A percentile compares a stretch with the other conserved stretches of the same genome.
These are phyloP conservation scores for Pao palembangensis DNA, from an alignment of 2,113 vertebrate genomes.

Conservation along the genomic window DNA sequence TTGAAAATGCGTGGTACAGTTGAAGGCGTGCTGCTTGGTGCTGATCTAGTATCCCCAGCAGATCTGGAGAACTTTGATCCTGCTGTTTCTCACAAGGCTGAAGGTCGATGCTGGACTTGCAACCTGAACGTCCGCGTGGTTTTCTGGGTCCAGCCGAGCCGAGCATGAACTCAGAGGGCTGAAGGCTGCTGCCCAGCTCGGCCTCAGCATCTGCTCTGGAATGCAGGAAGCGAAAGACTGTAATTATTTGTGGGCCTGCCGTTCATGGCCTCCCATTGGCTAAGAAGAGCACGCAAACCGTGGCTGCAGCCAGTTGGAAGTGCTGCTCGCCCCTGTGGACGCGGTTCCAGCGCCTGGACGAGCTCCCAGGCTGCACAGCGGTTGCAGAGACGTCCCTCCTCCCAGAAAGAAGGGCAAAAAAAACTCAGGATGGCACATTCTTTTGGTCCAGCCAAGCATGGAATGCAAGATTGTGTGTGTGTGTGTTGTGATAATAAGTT, in stretches of 20 bases:
- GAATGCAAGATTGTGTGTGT: slow-evolving; percentile 23
- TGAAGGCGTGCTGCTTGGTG: no score
- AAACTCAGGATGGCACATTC: slow-evolving; percentile 58
- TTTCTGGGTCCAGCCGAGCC: no score
- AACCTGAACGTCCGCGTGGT: no score
- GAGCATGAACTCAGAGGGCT: no score
- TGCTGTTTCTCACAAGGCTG: no score
- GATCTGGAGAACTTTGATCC: no score
- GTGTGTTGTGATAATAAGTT: neutral
- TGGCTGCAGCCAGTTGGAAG: slow-evolving; percentile 25
- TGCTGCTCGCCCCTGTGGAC: slow-evolving; percentile 15
- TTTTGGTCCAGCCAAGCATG: slow-evolving; percentile 52
- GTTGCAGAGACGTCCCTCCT: slow-evolving; percentile 28
- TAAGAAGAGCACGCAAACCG: neutral
- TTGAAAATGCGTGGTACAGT: neutral
- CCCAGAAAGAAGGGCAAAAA: slow-evolving; percentile 39
- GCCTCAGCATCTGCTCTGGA: slow-evolving; percentile 54
- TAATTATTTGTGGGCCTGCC: slow-evolving; percentile 57
- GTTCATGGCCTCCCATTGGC: slow-evolving; percentile 32
- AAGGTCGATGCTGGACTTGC: no score
- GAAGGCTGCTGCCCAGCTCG: slow-evolving; percentile 12
- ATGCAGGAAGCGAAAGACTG: slow-evolving; percentile 61
- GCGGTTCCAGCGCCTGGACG: slow-evolving; percentile 47
- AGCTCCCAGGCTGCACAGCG: slow-evolving; percentile 44
- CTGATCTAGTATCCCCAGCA: no score